Conservation (phyloP, 2,888 invertebrate species). For the Platycheirus rosarum region DNA sequence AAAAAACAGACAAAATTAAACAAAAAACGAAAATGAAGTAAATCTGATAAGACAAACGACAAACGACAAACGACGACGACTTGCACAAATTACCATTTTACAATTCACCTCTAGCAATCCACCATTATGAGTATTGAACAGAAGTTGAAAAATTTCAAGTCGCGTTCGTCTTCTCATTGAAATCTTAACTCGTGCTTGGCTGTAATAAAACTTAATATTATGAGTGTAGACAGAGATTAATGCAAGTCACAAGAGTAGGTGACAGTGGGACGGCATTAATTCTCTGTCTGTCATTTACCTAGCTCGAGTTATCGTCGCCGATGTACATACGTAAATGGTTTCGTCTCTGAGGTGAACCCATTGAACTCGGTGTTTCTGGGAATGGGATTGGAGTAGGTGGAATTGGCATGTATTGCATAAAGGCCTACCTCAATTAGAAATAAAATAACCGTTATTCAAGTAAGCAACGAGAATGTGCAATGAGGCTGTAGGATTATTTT, state of each 20-base stretch:
- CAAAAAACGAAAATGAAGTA: slow-evolving; percentile 36
- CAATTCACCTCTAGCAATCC: slow-evolving; percentile 32
- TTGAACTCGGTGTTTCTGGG: slow-evolving; percentile 37
- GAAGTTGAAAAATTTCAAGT: slow-evolving; percentile 45
- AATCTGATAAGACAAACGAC: slow-evolving; percentile 61
- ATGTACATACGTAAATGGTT: too few species aligned
- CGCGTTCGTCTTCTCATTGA: slow-evolving; percentile 28
- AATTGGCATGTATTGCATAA: slow-evolving; percentile 34
- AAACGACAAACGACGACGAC: slow-evolving; percentile 37
- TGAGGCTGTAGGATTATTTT: too few species aligned
- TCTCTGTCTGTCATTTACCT: background rate
- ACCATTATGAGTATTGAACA: background rate
- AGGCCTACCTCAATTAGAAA: slow-evolving; percentile 34
- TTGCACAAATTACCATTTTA: slow-evolving; percentile 65
- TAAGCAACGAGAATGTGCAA: background rate
- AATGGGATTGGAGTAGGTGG: slow-evolving; percentile 42
- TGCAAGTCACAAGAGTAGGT: slow-evolving; percentile 70
- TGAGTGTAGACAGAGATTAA: slow-evolving; percentile 58
- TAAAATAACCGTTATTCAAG: slow-evolving; percentile 5
- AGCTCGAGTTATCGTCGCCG: slow-evolving; percentile 4
- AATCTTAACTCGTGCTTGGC: slow-evolving; percentile 40
- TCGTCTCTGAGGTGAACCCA: slow-evolving; percentile 11
- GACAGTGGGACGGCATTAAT: slow-evolving; percentile 56
- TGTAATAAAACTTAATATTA: slow-evolving; percentile 57
- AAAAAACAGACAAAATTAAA: background rate